Base-by-base conservation (phyloP, 2,797 vertebrate genomes). In the Thalassophryne amazonica region DNA sequence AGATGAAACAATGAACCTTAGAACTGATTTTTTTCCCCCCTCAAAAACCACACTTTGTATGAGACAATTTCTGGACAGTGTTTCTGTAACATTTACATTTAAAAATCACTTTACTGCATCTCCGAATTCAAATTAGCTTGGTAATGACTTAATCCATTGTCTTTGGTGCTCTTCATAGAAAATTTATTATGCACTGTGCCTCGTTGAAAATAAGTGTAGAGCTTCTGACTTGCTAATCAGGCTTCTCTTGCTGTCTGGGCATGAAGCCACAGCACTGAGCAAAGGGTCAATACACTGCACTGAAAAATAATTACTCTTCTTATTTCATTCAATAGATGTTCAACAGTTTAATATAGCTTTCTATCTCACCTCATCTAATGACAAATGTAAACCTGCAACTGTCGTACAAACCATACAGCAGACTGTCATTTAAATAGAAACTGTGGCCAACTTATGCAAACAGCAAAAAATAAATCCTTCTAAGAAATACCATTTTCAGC, bases 281-380 rank as follows among this genome's bases (percentile, higher is more conserved):
- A 39, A 43, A 34, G 52, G 55, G 62, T 84, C 70, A 67, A 71
- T 51, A 68, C 18, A 57, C 37, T 69, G 48, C 15, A 63, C 39
- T 29, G 43, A 60, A 12, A 37, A 63, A 68, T 56, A 61, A 66
- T 77, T 69, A 50, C 62, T 72, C 58, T 56, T 41, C 38, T 41
- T 48, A 60, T 48, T 57, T 31, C 53, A 66, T 39, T 73, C 62
- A 35, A 63, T 38, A 41, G 62, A 64, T 30, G 45, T 38, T 60
- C 55, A 74, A 40, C 55, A 34, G 42, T 47, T 62, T 72, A 74
- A 71, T 65, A 50, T 47, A 37, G 54, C 49, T 4, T 58, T 53
- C 52, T 51, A 56, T 63, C 36, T 20, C n/a, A n/a, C 46, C 28
- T 40, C 56, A 62, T 50, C 9, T 13, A 23, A 64, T 62, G 65